Conservation (phyloP, 2,888 invertebrate genomes). For the Dryocosmus kuriphilus region DNA sequence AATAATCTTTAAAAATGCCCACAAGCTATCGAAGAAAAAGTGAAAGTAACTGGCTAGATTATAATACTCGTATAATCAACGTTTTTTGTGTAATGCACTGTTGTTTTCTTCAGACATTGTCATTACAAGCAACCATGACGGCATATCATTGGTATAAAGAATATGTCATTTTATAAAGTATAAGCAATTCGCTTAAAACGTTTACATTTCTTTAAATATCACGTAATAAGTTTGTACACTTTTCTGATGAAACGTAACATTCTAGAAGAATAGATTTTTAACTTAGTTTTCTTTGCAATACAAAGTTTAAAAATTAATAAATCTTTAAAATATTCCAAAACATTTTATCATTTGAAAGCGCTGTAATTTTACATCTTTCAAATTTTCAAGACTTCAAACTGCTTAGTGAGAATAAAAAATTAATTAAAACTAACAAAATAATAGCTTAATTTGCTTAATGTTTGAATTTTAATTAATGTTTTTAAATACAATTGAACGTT, state of each 20-base stretch:
- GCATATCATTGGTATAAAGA: not conserved
- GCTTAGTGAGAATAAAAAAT: too few relatives aligned
- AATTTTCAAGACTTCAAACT: too few relatives aligned
- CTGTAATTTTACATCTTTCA: too few relatives aligned
- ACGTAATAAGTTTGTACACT: conserved; percentile 1
- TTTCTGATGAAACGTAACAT: not conserved
- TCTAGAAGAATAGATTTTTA: not conserved
- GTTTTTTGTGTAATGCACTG: conserved; percentile 7
- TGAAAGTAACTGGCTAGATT: not conserved
- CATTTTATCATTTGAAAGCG: too few relatives aligned
- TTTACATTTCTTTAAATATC: conserved; percentile 11
- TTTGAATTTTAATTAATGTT: too few relatives aligned
- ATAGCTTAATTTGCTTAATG: too few relatives aligned
- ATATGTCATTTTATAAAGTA: conserved; percentile 6
- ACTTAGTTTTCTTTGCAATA: not conserved
- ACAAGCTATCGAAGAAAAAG: not conserved
- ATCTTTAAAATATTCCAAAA: too few relatives aligned
- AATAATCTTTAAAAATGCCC: too few relatives aligned
- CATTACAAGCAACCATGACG: conserved; percentile 22
- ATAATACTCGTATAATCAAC: not conserved
- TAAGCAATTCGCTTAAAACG: not conserved
- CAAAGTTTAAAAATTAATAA: not conserved
- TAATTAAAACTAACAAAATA: too few relatives aligned
- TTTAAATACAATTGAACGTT: too few relatives aligned
- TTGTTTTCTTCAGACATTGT: not conserved